Evolutionary conservation across 2,113 vertebrate species (phyloP), one percentile per base, ranked within the genome.

Genomic region (Gobius niger): DNA sequence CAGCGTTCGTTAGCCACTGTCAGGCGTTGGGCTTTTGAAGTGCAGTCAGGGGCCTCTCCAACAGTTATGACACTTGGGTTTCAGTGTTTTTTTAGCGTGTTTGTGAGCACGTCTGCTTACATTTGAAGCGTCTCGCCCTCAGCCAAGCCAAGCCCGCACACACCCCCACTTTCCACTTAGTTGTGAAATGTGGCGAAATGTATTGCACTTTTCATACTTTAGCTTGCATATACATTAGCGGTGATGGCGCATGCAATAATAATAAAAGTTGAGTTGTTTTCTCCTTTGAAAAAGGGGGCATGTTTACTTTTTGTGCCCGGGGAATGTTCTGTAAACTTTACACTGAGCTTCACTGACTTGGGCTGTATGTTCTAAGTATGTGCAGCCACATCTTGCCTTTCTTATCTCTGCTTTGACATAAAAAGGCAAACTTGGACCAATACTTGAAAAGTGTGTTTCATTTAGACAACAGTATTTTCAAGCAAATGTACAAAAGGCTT

Each of bases 1-100:
- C 82, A 88, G 87, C 80, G 87, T 86, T 85, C 82, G 86, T 90
- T 90, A 90, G 86, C 83, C 81, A 72, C 86, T 83, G 83, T 85
- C 83, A 86, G 86, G 62, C 60, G 0, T 18, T 61, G 80, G 68
- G 85, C 89, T 88, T 54, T 90, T 90, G 89, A 89, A 88, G 89
- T 86, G 73, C 74, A 87, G 85, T 88, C 82, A 71, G 80, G 80
- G 82, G 69, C 71, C 73, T 76, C 71, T 79, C 67, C 7, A 63
- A 82, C 76, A 74, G 57, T 82, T 86, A 70, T 84, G 83, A 85
- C 86, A 84, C 82, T 66, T 11, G 50, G 24, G 68, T 68, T 72
- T 68, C 69, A 10, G 50, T 68, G 69, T 83, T 82, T 60, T 82
- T 60, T 88, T 57, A 76, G 63, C 74, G 63, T 72, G 66, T 66